Conservation (phyloP, 1,140 invertebrate genomes). For the Leptestheria dahalacensis region DNA sequence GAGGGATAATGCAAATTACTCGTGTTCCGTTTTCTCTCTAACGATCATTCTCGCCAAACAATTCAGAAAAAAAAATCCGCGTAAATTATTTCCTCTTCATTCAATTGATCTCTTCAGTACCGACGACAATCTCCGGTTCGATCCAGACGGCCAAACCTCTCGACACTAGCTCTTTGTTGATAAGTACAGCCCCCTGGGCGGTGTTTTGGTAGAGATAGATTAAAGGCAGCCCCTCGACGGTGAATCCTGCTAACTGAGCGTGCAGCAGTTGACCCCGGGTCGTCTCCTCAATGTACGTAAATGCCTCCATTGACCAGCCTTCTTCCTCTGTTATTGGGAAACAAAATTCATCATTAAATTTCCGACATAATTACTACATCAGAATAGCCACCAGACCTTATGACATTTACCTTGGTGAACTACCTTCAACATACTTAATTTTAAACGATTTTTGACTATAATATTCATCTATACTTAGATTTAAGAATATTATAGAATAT, state of each 20-base stretch:
- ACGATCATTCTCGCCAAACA: no score
- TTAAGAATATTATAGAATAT: no score
- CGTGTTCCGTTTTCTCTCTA: no score
- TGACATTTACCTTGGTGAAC: no score
- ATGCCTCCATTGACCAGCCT: slow-evolving; percentile 56
- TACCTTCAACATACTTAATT: no score
- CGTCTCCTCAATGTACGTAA: slow-evolving; percentile 52
- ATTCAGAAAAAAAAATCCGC: no score
- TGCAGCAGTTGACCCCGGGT: slow-evolving; percentile 63
- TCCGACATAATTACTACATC: no score
- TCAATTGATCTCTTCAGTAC: not conserved
- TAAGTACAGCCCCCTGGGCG: slow-evolving; percentile 45
- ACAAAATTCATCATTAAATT: slow-evolving; percentile 21
- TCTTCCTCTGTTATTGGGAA: slow-evolving; percentile 20
- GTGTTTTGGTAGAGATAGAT: slow-evolving; percentile 56
- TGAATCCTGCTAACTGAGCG: slow-evolving; percentile 69
- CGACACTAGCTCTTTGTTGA: slow-evolving; percentile 49
- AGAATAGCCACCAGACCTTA: no score
- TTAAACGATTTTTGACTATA: slow-evolving; percentile 16
- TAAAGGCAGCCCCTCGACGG: slow-evolving; percentile 53
- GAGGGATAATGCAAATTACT: no score
- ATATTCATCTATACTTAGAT: not conserved
- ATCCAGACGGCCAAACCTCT: slow-evolving; percentile 47
- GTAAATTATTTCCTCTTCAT: not conserved
- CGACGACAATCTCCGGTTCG: slow-evolving; percentile 14